A percentile compares a stretch with the other conserved stretches of the same genome.
These are phyloP conservation scores for Anoplophora glabripennis DNA, from an alignment of 1,140 invertebrate genomes.

Conservation along the genomic window DNA sequence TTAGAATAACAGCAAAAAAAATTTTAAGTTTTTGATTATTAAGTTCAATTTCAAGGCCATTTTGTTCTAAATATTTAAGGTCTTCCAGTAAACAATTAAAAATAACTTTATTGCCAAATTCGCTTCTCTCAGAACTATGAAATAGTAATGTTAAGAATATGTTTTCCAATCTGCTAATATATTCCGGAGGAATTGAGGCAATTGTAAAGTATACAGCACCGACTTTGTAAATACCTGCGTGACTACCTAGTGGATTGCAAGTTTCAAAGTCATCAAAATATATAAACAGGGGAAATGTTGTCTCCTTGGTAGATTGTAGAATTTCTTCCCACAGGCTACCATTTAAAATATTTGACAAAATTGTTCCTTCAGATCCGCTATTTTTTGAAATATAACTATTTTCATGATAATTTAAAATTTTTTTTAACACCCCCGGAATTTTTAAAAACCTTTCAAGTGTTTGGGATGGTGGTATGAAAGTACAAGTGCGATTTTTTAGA, in stretches of 20 bases:
- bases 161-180: conserved; percentile 2
- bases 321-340: conserved; percentile 1
- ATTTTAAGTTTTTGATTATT: too few relatives aligned
- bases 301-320: not conserved
- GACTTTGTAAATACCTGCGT: not conserved
- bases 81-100: too few relatives aligned
- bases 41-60: too few relatives aligned
- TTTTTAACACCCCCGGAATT: not conserved
- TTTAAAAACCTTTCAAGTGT: conserved; percentile 3
- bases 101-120: too few relatives aligned
- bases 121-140: too few relatives aligned
- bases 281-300: not conserved
- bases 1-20: not conserved
- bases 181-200: not conserved
- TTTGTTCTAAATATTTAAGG: too few relatives aligned
- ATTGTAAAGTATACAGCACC: not conserved
- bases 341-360: not conserved
- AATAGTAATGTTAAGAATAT: not conserved
- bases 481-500: conserved; percentile 9
- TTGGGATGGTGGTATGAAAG: conserved; percentile 3
- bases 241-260: not conserved
- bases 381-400: not conserved
- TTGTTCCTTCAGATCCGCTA: not conserved
- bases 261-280: conserved; percentile 9
- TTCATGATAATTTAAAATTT: conserved; percentile 8